phyloP scores from a whole-genome alignment of 2,113 vertebrate species.

The Maccullochella peelii region DNA sequence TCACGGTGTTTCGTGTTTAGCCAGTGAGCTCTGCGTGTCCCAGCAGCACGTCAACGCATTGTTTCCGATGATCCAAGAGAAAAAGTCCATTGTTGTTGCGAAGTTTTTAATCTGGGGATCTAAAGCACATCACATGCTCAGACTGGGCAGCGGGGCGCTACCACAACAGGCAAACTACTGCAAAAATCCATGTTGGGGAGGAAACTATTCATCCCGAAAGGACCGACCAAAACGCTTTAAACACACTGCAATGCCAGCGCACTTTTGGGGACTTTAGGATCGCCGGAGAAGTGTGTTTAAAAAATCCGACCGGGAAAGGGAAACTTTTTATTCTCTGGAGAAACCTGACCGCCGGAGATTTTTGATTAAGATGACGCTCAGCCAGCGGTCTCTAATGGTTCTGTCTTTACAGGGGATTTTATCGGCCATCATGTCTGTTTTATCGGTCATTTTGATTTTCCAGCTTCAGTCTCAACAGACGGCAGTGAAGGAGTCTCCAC shows the following conservation, averaged over 20 bases:
- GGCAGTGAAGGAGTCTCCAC: slow-evolving; percentile 62
- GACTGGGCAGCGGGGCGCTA: slow-evolving; percentile 43
- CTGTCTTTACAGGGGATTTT: slow-evolving; percentile 86
- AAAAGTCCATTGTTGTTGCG: slow-evolving; percentile 80
- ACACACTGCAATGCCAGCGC: slow-evolving; percentile 9
- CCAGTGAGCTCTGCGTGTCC: slow-evolving; percentile 36
- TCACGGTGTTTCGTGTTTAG: slow-evolving; percentile 17
- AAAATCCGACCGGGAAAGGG: not conserved
- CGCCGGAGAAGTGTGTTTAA: not conserved
- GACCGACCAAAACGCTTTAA: not conserved
- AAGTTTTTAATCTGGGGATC: slow-evolving; percentile 83
- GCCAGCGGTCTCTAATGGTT: slow-evolving; percentile 85
- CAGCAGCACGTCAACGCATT: slow-evolving; percentile 52
- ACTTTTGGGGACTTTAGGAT: slow-evolving; percentile 25
- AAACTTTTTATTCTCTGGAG: not conserved
- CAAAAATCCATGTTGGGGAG: slow-evolving; percentile 27
- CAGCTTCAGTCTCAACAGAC: slow-evolving; percentile 86
- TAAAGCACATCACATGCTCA: slow-evolving; percentile 81
- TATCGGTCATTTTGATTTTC: slow-evolving; percentile 90
- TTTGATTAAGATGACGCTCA: slow-evolving; percentile 74
- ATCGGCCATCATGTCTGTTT: slow-evolving; percentile 88
- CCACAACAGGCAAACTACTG: slow-evolving; percentile 48
- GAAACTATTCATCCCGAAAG: slow-evolving; percentile 10
- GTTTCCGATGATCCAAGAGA: slow-evolving; percentile 71
- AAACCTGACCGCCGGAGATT: not conserved